phyloP scores from a whole-genome alignment of 2,888 invertebrate species.

The Bugulina stolonifera region DNA sequence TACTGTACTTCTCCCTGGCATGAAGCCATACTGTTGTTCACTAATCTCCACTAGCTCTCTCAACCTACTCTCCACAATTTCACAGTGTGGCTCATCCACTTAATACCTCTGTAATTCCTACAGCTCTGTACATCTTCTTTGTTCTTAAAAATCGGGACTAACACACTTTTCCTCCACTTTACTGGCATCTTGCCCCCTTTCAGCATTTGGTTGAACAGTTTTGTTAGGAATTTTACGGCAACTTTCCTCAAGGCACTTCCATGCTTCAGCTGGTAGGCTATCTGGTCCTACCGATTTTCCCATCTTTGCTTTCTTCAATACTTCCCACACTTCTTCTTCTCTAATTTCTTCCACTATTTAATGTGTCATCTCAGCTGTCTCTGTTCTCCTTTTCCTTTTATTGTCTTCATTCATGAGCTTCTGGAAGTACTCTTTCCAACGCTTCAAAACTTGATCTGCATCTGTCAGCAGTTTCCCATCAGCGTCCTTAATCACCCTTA shows the following conservation, averaged over 20 bases:
- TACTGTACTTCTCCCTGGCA: not conserved
- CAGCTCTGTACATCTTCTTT: not conserved
- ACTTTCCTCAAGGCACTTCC: not conserved
- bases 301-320: not conserved
- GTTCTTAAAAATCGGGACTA: not conserved
- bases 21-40: no score
- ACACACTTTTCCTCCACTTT: not conserved
- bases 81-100: no score
- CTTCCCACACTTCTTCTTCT: not conserved
- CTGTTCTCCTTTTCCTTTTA: not conserved
- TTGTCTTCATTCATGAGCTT: not conserved
- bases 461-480: not conserved
- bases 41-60: no score
- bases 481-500: not conserved
- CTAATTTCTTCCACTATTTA: no score
- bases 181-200: not conserved
- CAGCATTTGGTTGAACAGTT: not conserved
- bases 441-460: not conserved
- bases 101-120: not conserved
- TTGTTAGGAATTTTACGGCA: not conserved
- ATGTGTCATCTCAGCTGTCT: not conserved
- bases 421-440: not conserved
- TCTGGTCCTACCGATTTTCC: not conserved
- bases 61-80: no score
- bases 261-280: not conserved